Base-by-base conservation (phyloP, 2,888 invertebrate genomes). In the Cybosia mesomella region DNA sequence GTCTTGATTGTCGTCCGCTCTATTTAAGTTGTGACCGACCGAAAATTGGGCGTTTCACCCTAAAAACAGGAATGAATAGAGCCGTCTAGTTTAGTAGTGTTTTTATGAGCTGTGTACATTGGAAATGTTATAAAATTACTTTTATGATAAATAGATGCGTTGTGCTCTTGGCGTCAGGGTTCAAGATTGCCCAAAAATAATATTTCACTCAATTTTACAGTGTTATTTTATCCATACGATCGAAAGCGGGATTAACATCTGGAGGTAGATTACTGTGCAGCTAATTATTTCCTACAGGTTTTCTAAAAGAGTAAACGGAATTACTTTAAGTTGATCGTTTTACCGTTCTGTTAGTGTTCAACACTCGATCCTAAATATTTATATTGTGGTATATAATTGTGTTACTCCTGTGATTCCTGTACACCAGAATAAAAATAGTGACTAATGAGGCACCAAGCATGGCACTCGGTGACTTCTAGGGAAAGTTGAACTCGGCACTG, bases 1-100 rank as follows among this genome's bases (percentile, higher is more conserved):
- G 85, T 84, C 88, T 87, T 87, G 87, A 87, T 89, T 87, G 88
- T 84, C 85, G 85, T 81, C 75, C 82, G 80, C 77, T 80, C 78
- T 77, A 78, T 84, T 85, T 81, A 83, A 83, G 80, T 83, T 84
- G 78, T 73, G 79, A 78, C 76, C 72, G 73, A 73, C 70, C 77
- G 77, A 75, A 78, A 83, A 83, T 83, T 84, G 81, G 77, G 71
- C 74, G 73, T 72, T 71, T 77, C 65, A 75, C 76, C 79, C 75
- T 79, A 75, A 80, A 77, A 80, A 75, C 66, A 67, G 68, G 64
- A 76, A 77, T 67, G 71, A 79, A 79, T 80, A 55, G 68, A 67
- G 68, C 60, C 67, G 70, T 68, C 28, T 67, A 32, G 55, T 67
- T 67, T 58, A 64, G 57, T 62, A 11, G 15, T 43, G 43, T 63